Evolutionary conservation across 2,888 invertebrate species (phyloP).

Genomic region (Sisyra nigra): DNA sequence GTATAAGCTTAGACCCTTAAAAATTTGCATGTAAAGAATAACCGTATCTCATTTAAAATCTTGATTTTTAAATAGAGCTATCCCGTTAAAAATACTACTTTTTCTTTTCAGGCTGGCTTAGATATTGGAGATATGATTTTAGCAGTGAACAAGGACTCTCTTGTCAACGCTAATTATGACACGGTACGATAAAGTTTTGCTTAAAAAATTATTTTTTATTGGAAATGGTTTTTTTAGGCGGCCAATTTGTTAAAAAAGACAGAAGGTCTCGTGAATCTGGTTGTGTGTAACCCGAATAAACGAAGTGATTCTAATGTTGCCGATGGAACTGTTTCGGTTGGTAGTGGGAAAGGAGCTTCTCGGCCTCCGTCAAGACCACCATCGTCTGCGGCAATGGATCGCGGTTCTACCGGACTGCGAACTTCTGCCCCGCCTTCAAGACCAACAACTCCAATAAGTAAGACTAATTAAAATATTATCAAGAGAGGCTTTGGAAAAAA

Average conservation of each 20-base stretch:
- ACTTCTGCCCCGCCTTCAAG: slow-evolving; percentile 13
- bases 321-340: slow-evolving; percentile 28
- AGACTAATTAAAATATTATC: neutral
- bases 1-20: no score
- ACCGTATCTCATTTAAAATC: no score
- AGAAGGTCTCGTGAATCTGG: slow-evolving; percentile 69
- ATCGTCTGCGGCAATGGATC: slow-evolving; percentile 3
- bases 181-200: slow-evolving; percentile 38
- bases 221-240: slow-evolving; percentile 51
- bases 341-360: slow-evolving; percentile 20
- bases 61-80: no score
- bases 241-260: slow-evolving; percentile 70
- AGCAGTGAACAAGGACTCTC: slow-evolving; percentile 85
- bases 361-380: slow-evolving; percentile 7
- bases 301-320: slow-evolving; percentile 35
- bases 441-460: slow-evolving; percentile 9
- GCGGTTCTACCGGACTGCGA: slow-evolving; percentile 8
- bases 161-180: slow-evolving; percentile 74
- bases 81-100: no score
- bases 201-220: no score
- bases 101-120: slow-evolving; percentile 60
- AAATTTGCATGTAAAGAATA: no score
- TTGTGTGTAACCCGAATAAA: slow-evolving; percentile 72
- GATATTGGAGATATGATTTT: slow-evolving; percentile 96
- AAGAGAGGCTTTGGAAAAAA: no score